Evolutionary conservation across 2,888 invertebrate genomes (phyloP).

Genomic region (Drosophila tripunctata): DNA sequence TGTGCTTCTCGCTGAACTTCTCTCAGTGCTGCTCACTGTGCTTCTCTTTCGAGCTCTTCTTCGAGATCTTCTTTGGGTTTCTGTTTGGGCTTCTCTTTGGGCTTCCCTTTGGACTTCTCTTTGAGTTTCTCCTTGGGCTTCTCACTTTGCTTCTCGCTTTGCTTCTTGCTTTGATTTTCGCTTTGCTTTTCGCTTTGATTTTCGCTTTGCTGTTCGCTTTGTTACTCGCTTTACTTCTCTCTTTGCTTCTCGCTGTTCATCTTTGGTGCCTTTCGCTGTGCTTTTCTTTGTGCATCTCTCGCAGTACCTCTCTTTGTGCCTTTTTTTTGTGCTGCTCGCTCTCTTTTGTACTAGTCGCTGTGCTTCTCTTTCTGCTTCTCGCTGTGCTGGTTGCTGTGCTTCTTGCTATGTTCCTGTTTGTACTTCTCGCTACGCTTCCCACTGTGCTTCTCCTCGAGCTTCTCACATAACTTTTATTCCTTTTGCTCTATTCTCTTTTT

Average conservation of each 20-base stretch:
- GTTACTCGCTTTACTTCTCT: background rate
- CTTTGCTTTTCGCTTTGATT: background rate
- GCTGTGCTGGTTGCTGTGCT: too few relatives aligned
- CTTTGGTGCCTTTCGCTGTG: background rate
- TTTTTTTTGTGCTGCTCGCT: too few relatives aligned
- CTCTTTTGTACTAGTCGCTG: too few relatives aligned
- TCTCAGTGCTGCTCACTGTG: background rate
- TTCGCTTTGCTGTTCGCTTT: background rate
- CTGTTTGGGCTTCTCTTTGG: background rate
- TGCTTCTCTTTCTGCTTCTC: too few relatives aligned
- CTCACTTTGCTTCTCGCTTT: background rate
- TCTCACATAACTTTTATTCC: background rate
- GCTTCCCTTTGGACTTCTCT: background rate
- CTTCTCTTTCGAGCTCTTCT: background rate
- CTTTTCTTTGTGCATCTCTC: too few relatives aligned
- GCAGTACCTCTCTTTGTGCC: too few relatives aligned
- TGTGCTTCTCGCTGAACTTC: background rate
- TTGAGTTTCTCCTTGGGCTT: background rate
- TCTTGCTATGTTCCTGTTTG: background rate
- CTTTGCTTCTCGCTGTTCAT: background rate
- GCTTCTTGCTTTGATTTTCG: background rate
- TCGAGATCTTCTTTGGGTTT: background rate
- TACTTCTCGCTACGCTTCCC: background rate
- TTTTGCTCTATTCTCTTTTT: too few relatives aligned
- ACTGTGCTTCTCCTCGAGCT: background rate